Percentiles rank a stretch among this genome's conserved stretches.
These are phyloP conservation scores for Sapajus apella DNA, from an alignment of 2,113 vertebrate species.

Conservation along the genomic window DNA sequence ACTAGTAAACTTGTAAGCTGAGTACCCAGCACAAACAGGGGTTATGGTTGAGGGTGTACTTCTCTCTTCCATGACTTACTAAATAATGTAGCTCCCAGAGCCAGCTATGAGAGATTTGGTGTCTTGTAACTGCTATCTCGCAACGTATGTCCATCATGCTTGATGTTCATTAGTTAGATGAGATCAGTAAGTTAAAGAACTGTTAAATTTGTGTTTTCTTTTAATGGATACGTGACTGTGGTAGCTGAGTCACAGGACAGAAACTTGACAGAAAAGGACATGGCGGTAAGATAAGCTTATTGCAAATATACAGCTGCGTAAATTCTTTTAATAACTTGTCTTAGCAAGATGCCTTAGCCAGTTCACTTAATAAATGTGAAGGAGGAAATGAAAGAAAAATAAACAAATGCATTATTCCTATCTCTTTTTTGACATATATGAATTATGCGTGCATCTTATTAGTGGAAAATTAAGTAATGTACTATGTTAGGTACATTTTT, in stretches of 20 bases:
- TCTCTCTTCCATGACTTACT: constrained; percentile 85
- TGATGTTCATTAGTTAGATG: constrained; percentile 84
- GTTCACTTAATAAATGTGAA: constrained; percentile 73
- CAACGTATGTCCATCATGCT: constrained; percentile 83
- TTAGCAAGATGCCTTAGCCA: constrained; percentile 47
- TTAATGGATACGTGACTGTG: constrained; percentile 75
- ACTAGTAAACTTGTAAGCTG: constrained; percentile 85
- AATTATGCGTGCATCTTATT: constrained; percentile 77
- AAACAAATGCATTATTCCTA: constrained; percentile 63
- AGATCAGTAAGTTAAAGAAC: constrained; percentile 82
- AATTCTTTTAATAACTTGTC: constrained; percentile 63
- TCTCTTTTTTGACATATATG: constrained; percentile 66
- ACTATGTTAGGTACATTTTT: constrained; percentile 58
- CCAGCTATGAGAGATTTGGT: constrained; percentile 89
- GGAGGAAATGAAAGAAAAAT: constrained; percentile 67
- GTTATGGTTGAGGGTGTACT: constrained; percentile 72
- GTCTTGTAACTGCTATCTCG: constrained; percentile 85
- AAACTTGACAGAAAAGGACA: constrained; percentile 79
- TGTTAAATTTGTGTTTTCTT: constrained; percentile 80
- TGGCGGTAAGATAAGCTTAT: constrained; percentile 84
- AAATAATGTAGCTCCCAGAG: constrained; percentile 95
- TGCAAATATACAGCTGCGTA: constrained; percentile 70
- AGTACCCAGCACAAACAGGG: constrained; percentile 79
- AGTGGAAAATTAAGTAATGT: constrained; percentile 57
- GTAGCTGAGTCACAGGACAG: constrained; percentile 73